Conservation (phyloP, 2,797 vertebrate genomes). For the Helostoma temminkii region DNA sequence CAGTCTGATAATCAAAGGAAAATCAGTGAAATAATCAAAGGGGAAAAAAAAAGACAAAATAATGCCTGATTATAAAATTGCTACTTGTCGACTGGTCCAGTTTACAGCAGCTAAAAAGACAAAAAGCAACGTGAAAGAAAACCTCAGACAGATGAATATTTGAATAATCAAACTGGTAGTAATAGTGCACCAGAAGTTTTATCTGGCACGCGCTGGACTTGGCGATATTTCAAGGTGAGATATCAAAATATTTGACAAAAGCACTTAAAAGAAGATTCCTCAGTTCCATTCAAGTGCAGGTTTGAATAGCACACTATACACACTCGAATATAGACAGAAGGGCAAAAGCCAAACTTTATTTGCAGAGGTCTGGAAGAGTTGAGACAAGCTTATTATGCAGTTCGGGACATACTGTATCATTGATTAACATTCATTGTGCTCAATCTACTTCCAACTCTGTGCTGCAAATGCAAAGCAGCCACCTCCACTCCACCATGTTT, state of each 20-base stretch:
- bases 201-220: conserved; percentile 39
- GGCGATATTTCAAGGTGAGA: conserved; percentile 58
- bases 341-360: conserved; percentile 70
- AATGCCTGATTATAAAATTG: conserved; percentile 24
- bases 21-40: conserved; percentile 32
- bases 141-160: conserved; percentile 28
- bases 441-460: conserved; percentile 75
- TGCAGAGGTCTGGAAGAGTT: conserved; percentile 62
- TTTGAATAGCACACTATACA: conserved; percentile 61
- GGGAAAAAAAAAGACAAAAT: background rate
- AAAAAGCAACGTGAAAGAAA: background rate
- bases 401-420: conserved; percentile 76
- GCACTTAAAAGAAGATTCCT: conserved; percentile 54
- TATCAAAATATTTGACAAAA: conserved; percentile 68
- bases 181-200: conserved; percentile 32
- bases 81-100: conserved; percentile 5
- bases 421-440: conserved; percentile 83
- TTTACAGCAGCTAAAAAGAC: conserved; percentile 15
- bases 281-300: conserved; percentile 54
- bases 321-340: conserved; percentile 70
- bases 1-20: conserved; percentile 30
- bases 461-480: conserved; percentile 70
- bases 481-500: conserved; percentile 53
- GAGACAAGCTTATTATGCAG: conserved; percentile 76
- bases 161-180: conserved; percentile 40